phyloP scores from a whole-genome alignment of 2,888 invertebrate species.

The Papilio elwesi region DNA sequence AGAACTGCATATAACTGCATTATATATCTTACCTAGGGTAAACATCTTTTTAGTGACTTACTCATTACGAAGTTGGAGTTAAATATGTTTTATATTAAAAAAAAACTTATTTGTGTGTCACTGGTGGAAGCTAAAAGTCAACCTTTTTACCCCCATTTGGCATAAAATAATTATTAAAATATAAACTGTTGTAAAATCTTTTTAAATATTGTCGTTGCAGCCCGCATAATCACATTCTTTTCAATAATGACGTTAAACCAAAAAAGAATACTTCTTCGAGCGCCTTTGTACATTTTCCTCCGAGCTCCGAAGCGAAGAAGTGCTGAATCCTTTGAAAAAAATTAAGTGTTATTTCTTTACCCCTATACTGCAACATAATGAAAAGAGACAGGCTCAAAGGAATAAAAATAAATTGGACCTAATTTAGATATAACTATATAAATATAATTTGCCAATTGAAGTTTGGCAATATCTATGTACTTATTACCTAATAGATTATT shows the following conservation, averaged over 20 bases:
- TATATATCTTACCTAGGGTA: no score
- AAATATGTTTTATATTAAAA: no score
- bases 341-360: slow-evolving; percentile 24
- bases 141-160: no score
- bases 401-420: not conserved
- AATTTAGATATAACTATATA: not conserved
- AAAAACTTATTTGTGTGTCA: no score
- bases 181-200: not conserved
- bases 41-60: no score
- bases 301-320: slow-evolving; percentile 29
- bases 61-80: no score
- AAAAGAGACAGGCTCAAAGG: not conserved
- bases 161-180: not conserved
- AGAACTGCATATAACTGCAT: no score
- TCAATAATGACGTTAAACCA: slow-evolving; percentile 46
- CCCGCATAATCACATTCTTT: slow-evolving; percentile 50
- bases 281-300: slow-evolving; percentile 45
- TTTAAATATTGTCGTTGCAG: slow-evolving; percentile 33
- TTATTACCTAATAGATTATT: no score
- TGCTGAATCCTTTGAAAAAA: slow-evolving; percentile 28
- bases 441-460: not conserved
- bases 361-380: slow-evolving; percentile 2
- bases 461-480: no score
- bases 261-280: slow-evolving; percentile 47
- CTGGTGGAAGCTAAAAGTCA: no score